A percentile compares a stretch with the other conserved stretches of the same genome.
These are phyloP conservation scores for Grallaria varia DNA, from an alignment of 2,113 vertebrate species.

Conservation along the genomic window DNA sequence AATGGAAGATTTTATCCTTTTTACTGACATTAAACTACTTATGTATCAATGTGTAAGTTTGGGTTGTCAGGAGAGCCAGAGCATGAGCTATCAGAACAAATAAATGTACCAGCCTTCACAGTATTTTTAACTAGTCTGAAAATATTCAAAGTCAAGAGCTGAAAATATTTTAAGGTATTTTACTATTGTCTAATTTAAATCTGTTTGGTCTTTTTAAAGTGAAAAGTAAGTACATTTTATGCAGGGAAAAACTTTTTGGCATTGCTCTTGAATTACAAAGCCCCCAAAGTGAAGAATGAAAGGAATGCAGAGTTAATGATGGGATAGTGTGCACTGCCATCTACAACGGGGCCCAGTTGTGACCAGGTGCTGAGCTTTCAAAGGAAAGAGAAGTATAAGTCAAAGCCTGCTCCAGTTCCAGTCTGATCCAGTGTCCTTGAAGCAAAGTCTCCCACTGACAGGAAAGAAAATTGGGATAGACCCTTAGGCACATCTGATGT, in stretches of 20 bases:
- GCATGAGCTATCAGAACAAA: neutral
- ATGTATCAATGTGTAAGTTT: rapidly evolving
- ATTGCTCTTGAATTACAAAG: neutral
- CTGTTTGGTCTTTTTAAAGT: neutral
- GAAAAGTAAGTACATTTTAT: neutral
- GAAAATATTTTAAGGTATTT: neutral
- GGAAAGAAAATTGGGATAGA: neutral
- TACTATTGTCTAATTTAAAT: neutral
- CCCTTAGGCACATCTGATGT: neutral
- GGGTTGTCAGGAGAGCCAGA: neutral
- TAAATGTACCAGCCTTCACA: neutral
- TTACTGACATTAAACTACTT: neutral
- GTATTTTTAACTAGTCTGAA: neutral
- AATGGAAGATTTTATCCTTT: neutral
- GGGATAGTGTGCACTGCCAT: neutral
- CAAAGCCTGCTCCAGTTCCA: neutral
- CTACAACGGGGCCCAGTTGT: neutral
- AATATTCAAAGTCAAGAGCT: neutral
- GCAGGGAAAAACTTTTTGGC: neutral
- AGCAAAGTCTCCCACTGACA: neutral
- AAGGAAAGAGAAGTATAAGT: neutral
- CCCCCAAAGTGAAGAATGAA: neutral
- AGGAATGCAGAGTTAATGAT: neutral
- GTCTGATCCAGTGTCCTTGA: neutral
- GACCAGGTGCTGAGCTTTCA: neutral